Percentiles rank a stretch among this genome's conserved stretches.
Conservation (phyloP, 2,797 vertebrate species). For the Discoglossus pictus region DNA sequence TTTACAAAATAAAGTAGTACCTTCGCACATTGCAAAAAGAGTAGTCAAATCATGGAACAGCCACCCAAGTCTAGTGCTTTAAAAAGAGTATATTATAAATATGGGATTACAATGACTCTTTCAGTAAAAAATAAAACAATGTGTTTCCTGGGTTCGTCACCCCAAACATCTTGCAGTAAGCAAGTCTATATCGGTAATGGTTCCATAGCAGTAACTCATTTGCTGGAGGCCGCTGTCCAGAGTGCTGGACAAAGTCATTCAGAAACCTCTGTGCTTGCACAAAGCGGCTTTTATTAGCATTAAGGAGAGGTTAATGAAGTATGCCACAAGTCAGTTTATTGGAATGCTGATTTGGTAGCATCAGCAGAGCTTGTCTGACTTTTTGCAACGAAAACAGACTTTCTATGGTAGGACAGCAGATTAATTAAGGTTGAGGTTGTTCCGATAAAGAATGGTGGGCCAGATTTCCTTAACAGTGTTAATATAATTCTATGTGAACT, state of each 20-base stretch:
- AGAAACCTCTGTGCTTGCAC: conserved; percentile 43
- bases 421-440: conserved; percentile 35
- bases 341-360: conserved; percentile 44
- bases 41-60: no score
- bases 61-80: no score
- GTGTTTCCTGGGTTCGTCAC: no score
- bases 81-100: no score
- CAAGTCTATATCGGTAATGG: no score
- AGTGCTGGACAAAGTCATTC: conserved; percentile 43
- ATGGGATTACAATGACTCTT: no score
- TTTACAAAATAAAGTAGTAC: no score
- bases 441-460: conserved; percentile 9
- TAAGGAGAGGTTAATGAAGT: conserved; percentile 47
- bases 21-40: no score
- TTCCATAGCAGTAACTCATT: conserved; percentile 28
- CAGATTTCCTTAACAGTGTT: no score
- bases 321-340: conserved; percentile 37
- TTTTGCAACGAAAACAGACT: conserved; percentile 21
- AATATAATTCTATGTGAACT: no score
- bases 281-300: conserved; percentile 45
- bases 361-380: conserved; percentile 25
- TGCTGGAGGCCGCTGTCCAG: conserved; percentile 33
- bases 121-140: no score
- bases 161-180: no score
- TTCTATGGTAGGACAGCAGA: conserved; percentile 29